Percentiles rank a stretch among this genome's conserved stretches.
Evolutionary conservation across 1,140 invertebrate genomes (phyloP).

Genomic region (Drosophila punjabiensis): DNA sequence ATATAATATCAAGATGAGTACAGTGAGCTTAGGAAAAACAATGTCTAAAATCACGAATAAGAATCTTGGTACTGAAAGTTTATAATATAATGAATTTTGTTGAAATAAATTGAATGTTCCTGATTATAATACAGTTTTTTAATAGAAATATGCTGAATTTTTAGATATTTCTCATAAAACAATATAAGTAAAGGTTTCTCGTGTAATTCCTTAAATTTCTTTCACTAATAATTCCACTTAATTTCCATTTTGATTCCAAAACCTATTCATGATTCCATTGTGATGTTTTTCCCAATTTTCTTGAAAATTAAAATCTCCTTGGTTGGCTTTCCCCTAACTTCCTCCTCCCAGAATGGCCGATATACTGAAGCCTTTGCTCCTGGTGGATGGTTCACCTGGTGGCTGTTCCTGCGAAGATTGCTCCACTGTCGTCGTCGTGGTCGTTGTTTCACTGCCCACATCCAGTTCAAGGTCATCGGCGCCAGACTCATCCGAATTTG

Average conservation of each 20-base stretch:
- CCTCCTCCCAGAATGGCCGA: conserved; percentile 78
- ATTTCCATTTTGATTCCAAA: background rate
- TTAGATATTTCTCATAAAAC: background rate
- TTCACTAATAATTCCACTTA: background rate
- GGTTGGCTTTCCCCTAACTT: conserved; percentile 41
- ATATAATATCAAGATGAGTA: conserved; percentile 50
- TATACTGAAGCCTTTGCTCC: conserved; percentile 78
- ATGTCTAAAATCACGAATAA: conserved; percentile 18
- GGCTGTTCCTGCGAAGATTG: conserved; percentile 28
- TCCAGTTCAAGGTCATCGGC: conserved; percentile 70
- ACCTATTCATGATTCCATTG: background rate
- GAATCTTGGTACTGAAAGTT: no score
- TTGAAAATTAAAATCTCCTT: background rate
- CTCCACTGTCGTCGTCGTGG: conserved; percentile 28
- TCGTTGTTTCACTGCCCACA: conserved; percentile 66
- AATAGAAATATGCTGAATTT: no score
- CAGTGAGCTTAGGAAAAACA: background rate
- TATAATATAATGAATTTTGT: no score
- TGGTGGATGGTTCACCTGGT: conserved; percentile 30
- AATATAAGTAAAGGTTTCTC: background rate
- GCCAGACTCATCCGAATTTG: conserved; percentile 53
- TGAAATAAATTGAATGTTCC: no score
- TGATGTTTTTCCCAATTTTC: background rate
- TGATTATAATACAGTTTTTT: no score
- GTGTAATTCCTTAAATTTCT: background rate